Conservation (phyloP, 2,113 vertebrate species). For the Ia io region DNA sequence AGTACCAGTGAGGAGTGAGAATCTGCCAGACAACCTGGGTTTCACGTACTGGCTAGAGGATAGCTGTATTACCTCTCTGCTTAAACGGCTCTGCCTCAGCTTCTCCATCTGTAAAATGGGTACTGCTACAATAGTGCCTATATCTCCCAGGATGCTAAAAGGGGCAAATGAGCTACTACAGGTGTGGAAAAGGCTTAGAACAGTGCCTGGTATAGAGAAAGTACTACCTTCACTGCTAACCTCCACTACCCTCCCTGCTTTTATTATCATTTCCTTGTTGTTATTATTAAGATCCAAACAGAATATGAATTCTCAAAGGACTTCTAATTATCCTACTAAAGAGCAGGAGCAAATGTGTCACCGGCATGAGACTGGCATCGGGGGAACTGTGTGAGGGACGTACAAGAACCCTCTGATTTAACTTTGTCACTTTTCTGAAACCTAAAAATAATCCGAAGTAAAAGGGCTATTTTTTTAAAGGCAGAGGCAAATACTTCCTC, state of each 20-base stretch:
- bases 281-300: not conserved
- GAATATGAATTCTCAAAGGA: not conserved
- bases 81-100: not conserved
- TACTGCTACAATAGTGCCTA: not conserved
- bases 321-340: not conserved
- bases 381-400: not conserved
- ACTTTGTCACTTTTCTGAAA: not conserved
- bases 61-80: not conserved
- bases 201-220: not conserved
- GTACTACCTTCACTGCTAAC: not conserved
- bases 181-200: not conserved
- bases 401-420: not conserved
- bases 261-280: not conserved
- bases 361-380: not conserved
- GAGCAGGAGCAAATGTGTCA: accelerated
- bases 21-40: not conserved
- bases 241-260: not conserved
- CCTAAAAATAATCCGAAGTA: not conserved
- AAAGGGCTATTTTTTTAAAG: not conserved
- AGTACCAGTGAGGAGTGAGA: not conserved
- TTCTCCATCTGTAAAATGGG: not conserved
- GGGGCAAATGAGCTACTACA: not conserved
- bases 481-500: not conserved
- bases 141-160: not conserved
- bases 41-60: not conserved